phyloP scores from a whole-genome alignment of 2,797 vertebrate species.

The Phylloscopus collybita region DNA sequence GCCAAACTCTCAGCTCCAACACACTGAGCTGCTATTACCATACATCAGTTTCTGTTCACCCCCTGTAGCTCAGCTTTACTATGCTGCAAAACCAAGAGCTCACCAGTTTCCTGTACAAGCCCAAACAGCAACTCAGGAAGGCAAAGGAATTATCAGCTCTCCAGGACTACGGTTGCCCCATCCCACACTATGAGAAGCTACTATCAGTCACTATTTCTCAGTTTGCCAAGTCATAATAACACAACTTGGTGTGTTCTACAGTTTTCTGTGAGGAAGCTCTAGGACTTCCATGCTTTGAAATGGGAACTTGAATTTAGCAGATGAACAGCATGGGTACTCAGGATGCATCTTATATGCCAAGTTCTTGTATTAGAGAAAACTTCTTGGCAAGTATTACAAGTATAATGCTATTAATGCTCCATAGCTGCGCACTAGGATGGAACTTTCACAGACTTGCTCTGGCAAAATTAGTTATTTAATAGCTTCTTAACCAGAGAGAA shows the following conservation, averaged over 20 bases:
- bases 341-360: not conserved
- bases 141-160: not conserved
- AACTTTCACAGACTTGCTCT: not conserved
- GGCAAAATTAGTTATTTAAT: not conserved
- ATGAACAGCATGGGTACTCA: not conserved
- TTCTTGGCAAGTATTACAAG: not conserved
- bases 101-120: not conserved
- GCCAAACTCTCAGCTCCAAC: not conserved
- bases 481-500: not conserved
- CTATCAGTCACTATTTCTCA: not conserved
- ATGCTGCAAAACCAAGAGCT: not conserved
- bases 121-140: not conserved
- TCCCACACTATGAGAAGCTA: not conserved
- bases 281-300: not conserved
- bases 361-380: not conserved
- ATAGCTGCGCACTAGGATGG: not conserved
- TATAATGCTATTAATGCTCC: not conserved
- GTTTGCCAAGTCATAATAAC: not conserved
- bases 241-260: not conserved
- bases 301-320: not conserved
- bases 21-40: not conserved
- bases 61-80: not conserved
- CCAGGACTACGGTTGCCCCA: not conserved
- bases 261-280: not conserved
- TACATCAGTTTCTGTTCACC: not conserved